Conservation (phyloP, 2,797 vertebrate genomes). For the Alouatta caraya region DNA sequence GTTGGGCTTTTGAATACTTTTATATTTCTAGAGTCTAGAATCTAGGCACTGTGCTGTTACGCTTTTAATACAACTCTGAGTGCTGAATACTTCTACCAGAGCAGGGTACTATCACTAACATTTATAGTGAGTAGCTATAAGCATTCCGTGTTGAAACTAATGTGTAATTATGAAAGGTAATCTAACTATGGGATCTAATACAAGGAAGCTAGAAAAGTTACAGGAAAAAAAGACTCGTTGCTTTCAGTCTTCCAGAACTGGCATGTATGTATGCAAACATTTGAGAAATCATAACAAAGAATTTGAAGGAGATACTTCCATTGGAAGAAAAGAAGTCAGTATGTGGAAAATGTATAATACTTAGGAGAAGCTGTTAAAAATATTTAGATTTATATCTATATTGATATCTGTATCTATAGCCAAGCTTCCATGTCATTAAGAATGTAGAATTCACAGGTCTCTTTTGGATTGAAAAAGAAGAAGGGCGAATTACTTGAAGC, state of each 20-base stretch:
- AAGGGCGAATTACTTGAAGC: neutral
- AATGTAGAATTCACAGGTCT: neutral
- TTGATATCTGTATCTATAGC: neutral
- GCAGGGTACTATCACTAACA: neutral
- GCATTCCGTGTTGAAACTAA: neutral
- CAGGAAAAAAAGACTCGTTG: neutral
- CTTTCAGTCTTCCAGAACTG: neutral
- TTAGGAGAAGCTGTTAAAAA: slow-evolving; percentile 26
- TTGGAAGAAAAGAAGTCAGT: neutral
- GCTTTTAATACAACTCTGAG: neutral
- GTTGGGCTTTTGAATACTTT: neutral
- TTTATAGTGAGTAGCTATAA: neutral
- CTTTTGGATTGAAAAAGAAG: neutral
- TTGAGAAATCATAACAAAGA: neutral
- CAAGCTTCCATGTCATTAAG: neutral
- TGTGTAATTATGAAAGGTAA: slow-evolving; percentile 20
- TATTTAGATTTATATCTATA: neutral
- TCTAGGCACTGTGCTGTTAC: neutral
- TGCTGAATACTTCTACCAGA: neutral
- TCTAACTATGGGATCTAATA: slow-evolving; percentile 34
- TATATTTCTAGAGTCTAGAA: neutral
- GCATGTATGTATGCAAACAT: neutral
- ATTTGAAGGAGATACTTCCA: neutral
- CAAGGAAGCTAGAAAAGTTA: neutral
- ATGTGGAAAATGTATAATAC: neutral